phyloP scores from a whole-genome alignment of 2,113 vertebrate genomes.

The Grus americana region DNA sequence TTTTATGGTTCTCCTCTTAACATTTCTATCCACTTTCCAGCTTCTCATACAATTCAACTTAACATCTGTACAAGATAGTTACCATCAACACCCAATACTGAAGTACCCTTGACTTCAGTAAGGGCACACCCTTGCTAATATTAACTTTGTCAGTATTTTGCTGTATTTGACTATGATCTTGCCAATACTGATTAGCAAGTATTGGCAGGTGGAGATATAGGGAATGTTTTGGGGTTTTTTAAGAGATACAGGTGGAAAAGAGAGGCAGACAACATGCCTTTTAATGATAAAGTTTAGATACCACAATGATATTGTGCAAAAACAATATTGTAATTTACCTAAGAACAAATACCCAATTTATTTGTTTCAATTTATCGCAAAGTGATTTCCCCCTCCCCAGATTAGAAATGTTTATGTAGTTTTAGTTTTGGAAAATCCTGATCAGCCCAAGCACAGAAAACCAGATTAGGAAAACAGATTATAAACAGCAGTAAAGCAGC shows the following conservation, averaged over 20 bases:
- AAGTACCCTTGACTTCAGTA: not conserved
- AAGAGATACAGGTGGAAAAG: not conserved
- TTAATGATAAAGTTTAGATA: not conserved
- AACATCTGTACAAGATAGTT: not conserved
- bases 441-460: not conserved
- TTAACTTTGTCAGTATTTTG: not conserved
- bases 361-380: not conserved
- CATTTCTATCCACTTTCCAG: not conserved
- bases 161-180: not conserved
- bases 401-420: not conserved
- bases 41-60: not conserved
- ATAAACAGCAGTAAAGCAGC: slow-evolving; percentile 4
- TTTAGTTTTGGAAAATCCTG: slow-evolving; percentile 1
- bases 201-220: not conserved
- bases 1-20: not conserved
- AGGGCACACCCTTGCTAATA: not conserved
- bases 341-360: not conserved
- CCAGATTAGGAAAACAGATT: not conserved
- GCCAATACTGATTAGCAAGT: not conserved
- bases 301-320: not conserved
- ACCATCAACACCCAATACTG: not conserved
- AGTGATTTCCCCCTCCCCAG: not conserved
- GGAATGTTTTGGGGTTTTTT: not conserved
- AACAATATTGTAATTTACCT: not conserved
- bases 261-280: not conserved